Evolutionary conservation across 2,888 invertebrate genomes (phyloP), one percentile per base, ranked within the genome.

Genomic region (Icerya purchasi): DNA sequence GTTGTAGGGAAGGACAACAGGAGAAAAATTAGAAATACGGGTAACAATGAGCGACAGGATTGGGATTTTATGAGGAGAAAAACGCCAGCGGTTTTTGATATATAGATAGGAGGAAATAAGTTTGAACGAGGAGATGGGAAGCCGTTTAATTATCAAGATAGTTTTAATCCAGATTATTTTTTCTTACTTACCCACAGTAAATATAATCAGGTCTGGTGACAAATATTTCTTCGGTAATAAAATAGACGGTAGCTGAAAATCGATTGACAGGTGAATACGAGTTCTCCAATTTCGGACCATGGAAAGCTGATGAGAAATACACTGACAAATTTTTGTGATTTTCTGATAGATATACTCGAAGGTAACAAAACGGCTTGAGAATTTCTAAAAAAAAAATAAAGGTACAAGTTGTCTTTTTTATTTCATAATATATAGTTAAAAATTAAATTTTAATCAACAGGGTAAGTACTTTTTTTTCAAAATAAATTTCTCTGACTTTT

Each of bases 211-310:
- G 69, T 84, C 85, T 0, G 85, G 84, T 0, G 84, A 84, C 3
- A 83, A 83, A 1, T 84, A 81, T 67, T 84, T 84, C 67, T 86
- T 86, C 0, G 88, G 88, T 55, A 88, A 71, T 50, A 87, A 71
- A 20, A 89, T 71, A 0, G 83, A 80, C 3, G 87, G 87, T 1
- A 83, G 83, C 67, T 83, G 81, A 57, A 84, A 76, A 69, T 82
- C 79, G 36, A 84, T 75, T 36, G 78, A 78, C 1, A 84, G 71
- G 63, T 78, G 80, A 59, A 83, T 73, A 54, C 77, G 71, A 0
- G 77, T 77, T 53, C 72, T 73, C 66, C 75, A 76, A 14, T 75
- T 70, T n/a, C 77, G 69, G 0, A 68, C 69, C 2, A 72, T 71
- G 19, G 68, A 61, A 55, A 71, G 72, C 0, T 67, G 68, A 22